phyloP scores from a whole-genome alignment of 2,113 vertebrate species.

The Neolamprologus ventralis region DNA sequence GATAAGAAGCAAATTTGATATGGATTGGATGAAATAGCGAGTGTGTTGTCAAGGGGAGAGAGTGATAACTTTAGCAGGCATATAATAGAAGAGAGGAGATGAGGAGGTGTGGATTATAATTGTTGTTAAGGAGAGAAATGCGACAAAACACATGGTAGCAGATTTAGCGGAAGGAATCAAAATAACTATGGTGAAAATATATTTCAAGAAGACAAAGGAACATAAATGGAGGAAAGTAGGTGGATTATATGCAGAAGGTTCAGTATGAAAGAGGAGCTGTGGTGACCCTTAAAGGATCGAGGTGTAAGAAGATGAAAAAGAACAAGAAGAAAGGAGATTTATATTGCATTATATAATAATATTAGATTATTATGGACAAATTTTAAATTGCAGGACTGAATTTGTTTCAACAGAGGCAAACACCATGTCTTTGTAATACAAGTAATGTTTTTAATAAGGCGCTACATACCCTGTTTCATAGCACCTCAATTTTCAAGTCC shows the following conservation, averaged over 20 bases:
- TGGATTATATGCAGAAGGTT: neutral
- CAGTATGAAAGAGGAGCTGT: neutral
- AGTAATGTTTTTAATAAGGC: neutral
- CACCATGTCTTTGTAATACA: neutral
- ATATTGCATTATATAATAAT: neutral
- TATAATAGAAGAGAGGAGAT: neutral
- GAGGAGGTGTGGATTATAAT: neutral
- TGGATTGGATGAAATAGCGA: neutral
- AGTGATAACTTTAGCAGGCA: neutral
- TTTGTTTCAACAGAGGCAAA: neutral
- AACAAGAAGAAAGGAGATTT: neutral
- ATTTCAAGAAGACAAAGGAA: neutral
- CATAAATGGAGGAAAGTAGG: neutral
- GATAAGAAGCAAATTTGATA: neutral
- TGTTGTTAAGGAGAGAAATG: neutral
- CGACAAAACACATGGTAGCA: neutral
- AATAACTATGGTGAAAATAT: neutral
- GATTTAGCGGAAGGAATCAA: neutral
- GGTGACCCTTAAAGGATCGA: neutral
- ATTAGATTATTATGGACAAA: neutral
- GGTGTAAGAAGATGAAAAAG: neutral
- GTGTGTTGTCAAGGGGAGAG: rapidly evolving
- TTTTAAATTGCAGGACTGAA: neutral
- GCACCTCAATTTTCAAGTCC: neutral
- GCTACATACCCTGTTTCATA: neutral